Conservation (phyloP, 92 coral and sea anemone genomes). For the Actinostola sp. region DNA sequence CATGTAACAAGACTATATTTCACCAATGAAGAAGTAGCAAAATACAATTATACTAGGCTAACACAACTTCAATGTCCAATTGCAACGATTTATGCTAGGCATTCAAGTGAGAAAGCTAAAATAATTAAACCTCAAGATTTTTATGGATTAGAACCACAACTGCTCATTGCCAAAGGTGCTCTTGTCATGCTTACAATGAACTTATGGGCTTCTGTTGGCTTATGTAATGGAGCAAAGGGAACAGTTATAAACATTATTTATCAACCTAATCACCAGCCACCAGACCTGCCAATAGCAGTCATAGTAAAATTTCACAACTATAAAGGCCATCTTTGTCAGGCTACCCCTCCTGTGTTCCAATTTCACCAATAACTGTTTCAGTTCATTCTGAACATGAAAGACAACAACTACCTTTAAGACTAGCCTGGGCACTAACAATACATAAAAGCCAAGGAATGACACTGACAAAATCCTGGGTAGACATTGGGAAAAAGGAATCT, state of each 20-base stretch:
- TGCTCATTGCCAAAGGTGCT: conserved; percentile 60
- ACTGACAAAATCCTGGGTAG: conserved; percentile 44
- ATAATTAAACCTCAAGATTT: conserved; percentile 55
- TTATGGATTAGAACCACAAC: conserved; percentile 67
- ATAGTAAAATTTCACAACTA: conserved; percentile 65
- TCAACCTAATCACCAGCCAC: conserved; percentile 59
- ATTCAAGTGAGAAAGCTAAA: conserved; percentile 56
- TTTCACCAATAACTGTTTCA: conserved; percentile 45
- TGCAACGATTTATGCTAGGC: conserved; percentile 58
- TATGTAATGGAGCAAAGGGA: conserved; percentile 73
- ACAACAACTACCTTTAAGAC: conserved; percentile 64
- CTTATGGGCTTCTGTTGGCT: too few species aligned
- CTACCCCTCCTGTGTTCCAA: conserved; percentile 66
- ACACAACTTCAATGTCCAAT: conserved; percentile 47
- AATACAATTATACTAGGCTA: conserved; percentile 54
- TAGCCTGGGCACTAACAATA: conserved; percentile 65
- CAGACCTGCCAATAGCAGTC: conserved; percentile 62
- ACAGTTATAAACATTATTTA: conserved; percentile 56
- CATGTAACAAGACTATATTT: conserved; percentile 61
- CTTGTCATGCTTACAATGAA: conserved; percentile 52
- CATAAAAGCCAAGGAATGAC: conserved; percentile 67
- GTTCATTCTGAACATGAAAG: conserved; percentile 58
- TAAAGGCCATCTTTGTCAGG: conserved; percentile 61
- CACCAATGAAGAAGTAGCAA: conserved; percentile 62
- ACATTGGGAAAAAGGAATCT: conserved; percentile 66